Base-by-base conservation (phyloP, 2,888 invertebrate genomes). In the Seira ritae region DNA sequence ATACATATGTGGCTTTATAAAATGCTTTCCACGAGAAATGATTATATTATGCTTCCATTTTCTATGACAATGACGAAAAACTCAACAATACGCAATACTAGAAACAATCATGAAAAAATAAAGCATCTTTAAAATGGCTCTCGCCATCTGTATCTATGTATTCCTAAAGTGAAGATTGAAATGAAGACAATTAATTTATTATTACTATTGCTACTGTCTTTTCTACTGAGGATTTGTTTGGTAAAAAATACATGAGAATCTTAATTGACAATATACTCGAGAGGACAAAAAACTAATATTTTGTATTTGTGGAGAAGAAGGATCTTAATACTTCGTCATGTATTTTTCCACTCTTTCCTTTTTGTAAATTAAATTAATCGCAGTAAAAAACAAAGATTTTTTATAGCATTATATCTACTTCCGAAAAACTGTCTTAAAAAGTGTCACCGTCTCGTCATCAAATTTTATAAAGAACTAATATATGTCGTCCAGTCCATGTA, bases 391-490 rank as follows among this genome's bases (percentile, higher is more conserved):
- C 42, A 42, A 8, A 42, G 6, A 42, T 42, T 8, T 42, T 8
- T 42, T n/a, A 42, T 42, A 42, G 6, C 6, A 12, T 8, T 42
- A 42, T 42, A 42, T 42, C 6, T 42, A 42, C 42, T 77, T 77
- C 77, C 73, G 31, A 68, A 77, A 72, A 20, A 19, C 82, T 82
- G 82, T 82, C 82, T 37, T 55, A 76, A 46, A 46, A 70, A n/a
- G 19, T 46, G 22, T 50, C n/a, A n/a, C n/a, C n/a, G n/a, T n/a
- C n/a, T n/a, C n/a, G n/a, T n/a, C n/a, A n/a, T n/a, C n/a, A n/a
- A n/a, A n/a, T n/a, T n/a, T n/a, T n/a, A n/a, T n/a, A n/a, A n/a
- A n/a, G n/a, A n/a, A n/a, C n/a, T 74, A 20, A 42, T 55, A 24
- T 60, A 67, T 75, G 67, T 72, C n/a, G n/a, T n/a, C n/a, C n/a